Percentiles rank a stretch among this genome's conserved stretches.
Conservation (phyloP, 2,888 invertebrate genomes). For the Barypeithes pellucidus region DNA sequence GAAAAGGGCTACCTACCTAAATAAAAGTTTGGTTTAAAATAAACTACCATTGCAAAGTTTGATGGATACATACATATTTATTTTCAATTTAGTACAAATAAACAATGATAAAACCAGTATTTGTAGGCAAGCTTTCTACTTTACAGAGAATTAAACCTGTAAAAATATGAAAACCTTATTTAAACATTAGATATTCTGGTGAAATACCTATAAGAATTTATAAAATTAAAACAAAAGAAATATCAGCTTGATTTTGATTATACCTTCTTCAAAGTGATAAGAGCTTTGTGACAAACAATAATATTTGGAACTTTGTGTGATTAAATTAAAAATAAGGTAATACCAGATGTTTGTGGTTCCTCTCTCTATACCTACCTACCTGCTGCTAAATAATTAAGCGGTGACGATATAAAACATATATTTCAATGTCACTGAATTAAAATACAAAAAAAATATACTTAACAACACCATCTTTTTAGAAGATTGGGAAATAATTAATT, state of each 20-base stretch:
- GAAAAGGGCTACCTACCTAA: too few species aligned
- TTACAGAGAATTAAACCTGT: too few species aligned
- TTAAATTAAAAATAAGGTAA: conserved; percentile 27
- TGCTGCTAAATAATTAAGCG: conserved; percentile 52
- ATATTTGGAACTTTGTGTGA: conserved; percentile 17
- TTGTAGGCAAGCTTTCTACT: too few species aligned
- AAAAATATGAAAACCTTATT: too few species aligned
- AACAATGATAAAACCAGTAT: too few species aligned
- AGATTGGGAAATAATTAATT: conserved; percentile 62
- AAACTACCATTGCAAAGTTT: too few species aligned
- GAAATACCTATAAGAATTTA: too few species aligned
- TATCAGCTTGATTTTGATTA: not conserved
- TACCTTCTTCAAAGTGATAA: conserved; percentile 28
- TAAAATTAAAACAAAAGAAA: conserved; percentile 13
- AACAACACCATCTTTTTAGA: conserved; percentile 57
- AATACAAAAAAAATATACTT: conserved; percentile 53
- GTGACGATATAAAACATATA: conserved; percentile 58
- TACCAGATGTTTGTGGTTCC: conserved; percentile 38
- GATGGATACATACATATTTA: too few species aligned
- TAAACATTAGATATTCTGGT: too few species aligned
- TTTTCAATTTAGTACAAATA: too few species aligned
- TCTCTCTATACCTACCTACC: conserved; percentile 37
- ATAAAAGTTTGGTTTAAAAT: too few species aligned
- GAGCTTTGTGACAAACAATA: conserved; percentile 24
- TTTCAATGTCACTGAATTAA: conserved; percentile 65